Percentiles rank a stretch among this genome's conserved stretches.
These are phyloP conservation scores for Empidonax traillii DNA, from an alignment of 2,113 vertebrate genomes.

Conservation along the genomic window DNA sequence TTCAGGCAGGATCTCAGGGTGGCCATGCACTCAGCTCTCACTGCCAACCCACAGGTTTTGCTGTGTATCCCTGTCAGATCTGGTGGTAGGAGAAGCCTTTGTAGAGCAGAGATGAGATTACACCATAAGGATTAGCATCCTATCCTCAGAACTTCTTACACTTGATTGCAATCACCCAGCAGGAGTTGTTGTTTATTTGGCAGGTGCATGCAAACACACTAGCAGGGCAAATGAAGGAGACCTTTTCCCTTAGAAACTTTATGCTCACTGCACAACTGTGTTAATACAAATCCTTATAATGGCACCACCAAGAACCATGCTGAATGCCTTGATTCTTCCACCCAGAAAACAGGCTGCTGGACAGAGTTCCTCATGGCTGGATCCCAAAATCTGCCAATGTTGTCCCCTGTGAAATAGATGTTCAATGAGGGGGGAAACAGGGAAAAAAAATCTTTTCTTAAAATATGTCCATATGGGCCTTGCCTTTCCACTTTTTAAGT, in stretches of 20 bases:
- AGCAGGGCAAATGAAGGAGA: neutral
- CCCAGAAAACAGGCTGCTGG: neutral
- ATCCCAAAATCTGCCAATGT: neutral
- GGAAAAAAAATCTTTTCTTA: neutral
- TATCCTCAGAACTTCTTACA: neutral
- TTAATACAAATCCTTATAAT: neutral
- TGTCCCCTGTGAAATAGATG: neutral
- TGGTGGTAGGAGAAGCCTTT: neutral
- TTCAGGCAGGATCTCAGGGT: neutral
- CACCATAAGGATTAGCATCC: fast-evolving
- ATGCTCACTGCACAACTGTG: neutral
- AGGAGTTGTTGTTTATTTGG: conserved; percentile 8
- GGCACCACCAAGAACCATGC: neutral
- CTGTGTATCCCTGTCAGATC: neutral
- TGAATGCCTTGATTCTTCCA: neutral
- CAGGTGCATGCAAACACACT: neutral
- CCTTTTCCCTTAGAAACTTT: neutral
- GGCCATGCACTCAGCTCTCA: fast-evolving
- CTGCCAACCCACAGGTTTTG: neutral
- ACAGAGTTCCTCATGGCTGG: neutral
- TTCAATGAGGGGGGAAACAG: neutral
- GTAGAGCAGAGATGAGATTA: neutral
- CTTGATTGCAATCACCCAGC: neutral
- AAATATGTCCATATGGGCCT: neutral
- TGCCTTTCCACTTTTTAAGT: neutral